phyloP scores from a whole-genome alignment of 2,113 vertebrate genomes.

The Etheostoma spectabile region DNA sequence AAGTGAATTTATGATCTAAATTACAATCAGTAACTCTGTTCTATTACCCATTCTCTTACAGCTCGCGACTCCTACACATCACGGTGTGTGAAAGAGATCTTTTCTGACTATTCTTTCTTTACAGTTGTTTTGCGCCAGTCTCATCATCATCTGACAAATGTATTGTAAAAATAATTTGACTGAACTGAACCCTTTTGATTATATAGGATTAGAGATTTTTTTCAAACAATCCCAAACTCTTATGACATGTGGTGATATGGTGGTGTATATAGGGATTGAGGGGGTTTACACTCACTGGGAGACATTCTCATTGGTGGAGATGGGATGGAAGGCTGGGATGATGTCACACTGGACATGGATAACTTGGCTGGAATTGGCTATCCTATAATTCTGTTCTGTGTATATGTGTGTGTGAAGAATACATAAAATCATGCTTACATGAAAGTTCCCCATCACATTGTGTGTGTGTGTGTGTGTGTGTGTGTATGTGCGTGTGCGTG shows the following conservation, averaged over 20 bases:
- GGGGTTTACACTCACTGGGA: neutral
- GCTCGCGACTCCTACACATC: neutral
- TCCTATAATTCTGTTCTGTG: neutral
- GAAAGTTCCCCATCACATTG: neutral
- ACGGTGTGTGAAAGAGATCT: neutral
- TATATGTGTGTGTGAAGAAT: neutral
- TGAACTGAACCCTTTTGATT: neutral
- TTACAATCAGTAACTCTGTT: slow-evolving; percentile 1
- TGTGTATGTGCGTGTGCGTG: slow-evolving; percentile 22
- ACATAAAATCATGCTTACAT: neutral
- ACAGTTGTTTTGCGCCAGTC: neutral
- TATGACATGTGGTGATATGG: neutral
- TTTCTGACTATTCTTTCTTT: neutral
- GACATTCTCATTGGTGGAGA: slow-evolving; percentile 6
- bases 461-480: slow-evolving; percentile 16
- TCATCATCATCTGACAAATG: neutral
- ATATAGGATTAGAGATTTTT: neutral
- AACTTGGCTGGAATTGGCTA: neutral
- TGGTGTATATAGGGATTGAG: neutral
- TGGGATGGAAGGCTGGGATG: slow-evolving; percentile 14
- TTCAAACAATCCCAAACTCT: neutral
- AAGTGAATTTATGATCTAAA: slow-evolving; percentile 37
- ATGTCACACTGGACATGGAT: slow-evolving; percentile 23
- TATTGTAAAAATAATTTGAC: neutral
- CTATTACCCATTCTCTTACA: neutral